Evolutionary conservation across 2,797 vertebrate genomes (phyloP).

Genomic region (Rhabdophis nuchalis): DNA sequence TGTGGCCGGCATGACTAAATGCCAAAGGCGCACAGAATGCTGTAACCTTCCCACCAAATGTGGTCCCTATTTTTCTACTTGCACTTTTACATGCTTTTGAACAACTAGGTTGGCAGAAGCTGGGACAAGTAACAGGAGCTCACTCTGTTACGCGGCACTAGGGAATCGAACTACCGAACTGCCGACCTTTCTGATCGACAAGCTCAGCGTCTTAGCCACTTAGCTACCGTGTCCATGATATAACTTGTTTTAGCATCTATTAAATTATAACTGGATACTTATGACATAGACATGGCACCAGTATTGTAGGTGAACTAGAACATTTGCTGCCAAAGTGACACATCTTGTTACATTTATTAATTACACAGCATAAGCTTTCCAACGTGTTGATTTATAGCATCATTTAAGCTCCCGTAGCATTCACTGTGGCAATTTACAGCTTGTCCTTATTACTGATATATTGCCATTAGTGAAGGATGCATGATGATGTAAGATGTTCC

Average conservation of each 20-base stretch:
- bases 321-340: not conserved
- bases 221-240: too few relatives aligned
- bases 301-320: not conserved
- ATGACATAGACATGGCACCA: not conserved
- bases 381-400: not conserved
- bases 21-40: too few relatives aligned
- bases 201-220: too few relatives aligned
- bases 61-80: too few relatives aligned
- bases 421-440: not conserved
- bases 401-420: not conserved
- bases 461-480: not conserved
- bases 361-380: not conserved
- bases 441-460: not conserved
- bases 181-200: too few relatives aligned
- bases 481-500: not conserved
- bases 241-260: not conserved
- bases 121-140: too few relatives aligned
- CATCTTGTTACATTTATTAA: not conserved
- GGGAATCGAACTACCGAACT: too few relatives aligned
- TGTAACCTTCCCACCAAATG: too few relatives aligned
- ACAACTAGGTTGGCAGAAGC: too few relatives aligned
- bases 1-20: too few relatives aligned
- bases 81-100: too few relatives aligned
- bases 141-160: too few relatives aligned
- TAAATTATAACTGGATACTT: not conserved